Conservation (phyloP, 2,888 invertebrate species). For the Melanostoma scalare region DNA sequence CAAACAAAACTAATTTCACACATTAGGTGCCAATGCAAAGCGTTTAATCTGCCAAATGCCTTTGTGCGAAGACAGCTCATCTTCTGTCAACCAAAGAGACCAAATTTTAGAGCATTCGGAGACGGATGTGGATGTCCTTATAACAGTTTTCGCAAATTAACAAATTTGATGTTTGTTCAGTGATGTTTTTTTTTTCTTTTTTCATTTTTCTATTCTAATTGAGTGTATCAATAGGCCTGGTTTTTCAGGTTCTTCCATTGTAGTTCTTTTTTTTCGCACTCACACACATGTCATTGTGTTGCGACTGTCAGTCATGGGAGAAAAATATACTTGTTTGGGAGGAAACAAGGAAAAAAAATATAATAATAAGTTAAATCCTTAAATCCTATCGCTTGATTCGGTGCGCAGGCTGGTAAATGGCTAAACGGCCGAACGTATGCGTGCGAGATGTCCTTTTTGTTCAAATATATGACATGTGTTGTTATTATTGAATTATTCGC, state of each 20-base stretch:
- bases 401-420: conserved; percentile 71
- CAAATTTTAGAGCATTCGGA: conserved; percentile 1
- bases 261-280: conserved; percentile 29
- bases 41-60: conserved; percentile 64
- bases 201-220: conserved; percentile 56
- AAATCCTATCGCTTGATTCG: conserved; percentile 69
- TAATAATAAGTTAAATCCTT: conserved; percentile 67
- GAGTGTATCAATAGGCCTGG: conserved; percentile 50
- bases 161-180: conserved; percentile 58
- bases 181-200: background rate
- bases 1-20: conserved; percentile 71
- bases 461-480: conserved; percentile 78
- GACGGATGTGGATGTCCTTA: conserved; percentile 60
- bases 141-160: conserved; percentile 65
- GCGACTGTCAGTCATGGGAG: conserved; percentile 40
- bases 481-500: conserved; percentile 81
- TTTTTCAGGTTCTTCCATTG: conserved; percentile 51
- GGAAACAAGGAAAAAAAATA: conserved; percentile 41
- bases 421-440: conserved; percentile 69
- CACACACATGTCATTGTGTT: conserved; percentile 13
- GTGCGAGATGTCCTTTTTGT: conserved; percentile 72
- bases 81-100: background rate
- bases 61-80: conserved; percentile 42
- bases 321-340: conserved; percentile 37
- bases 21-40: conserved; percentile 64